Percentiles rank a stretch among this genome's conserved stretches.
Conservation (phyloP, 2,888 invertebrate species). For the Zeuzera pyrina region DNA sequence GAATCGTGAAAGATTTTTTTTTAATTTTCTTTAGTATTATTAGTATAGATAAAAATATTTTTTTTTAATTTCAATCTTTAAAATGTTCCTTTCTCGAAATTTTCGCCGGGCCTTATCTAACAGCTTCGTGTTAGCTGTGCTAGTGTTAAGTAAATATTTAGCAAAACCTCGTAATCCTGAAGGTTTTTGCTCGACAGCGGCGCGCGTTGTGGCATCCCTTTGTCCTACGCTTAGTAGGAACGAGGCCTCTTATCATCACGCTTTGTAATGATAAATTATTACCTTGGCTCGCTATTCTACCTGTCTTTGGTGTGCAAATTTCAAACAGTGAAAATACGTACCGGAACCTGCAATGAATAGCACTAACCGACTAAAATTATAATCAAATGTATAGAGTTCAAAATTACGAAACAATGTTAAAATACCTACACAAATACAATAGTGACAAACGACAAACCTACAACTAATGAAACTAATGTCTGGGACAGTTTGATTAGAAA, state of each 20-base stretch:
- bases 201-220: constrained; percentile 30
- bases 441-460: too few relatives aligned
- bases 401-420: too few relatives aligned
- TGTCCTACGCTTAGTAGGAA: constrained; percentile 37
- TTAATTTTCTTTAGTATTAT: too few relatives aligned
- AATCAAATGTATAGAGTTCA: too few relatives aligned
- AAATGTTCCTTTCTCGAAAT: not conserved
- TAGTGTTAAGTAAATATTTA: constrained; percentile 59
- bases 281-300: constrained; percentile 11
- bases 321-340: constrained; percentile 11
- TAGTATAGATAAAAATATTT: too few relatives aligned
- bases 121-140: constrained; percentile 22
- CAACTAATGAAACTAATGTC: too few relatives aligned
- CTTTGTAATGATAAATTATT: constrained; percentile 54
- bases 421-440: too few relatives aligned
- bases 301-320: constrained; percentile 10
- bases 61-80: not conserved
- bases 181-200: constrained; percentile 38
- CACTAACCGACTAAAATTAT: too few relatives aligned
- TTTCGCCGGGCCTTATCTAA: constrained; percentile 2
- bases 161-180: constrained; percentile 48
- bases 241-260: constrained; percentile 43
- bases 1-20: too few relatives aligned
- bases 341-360: too few relatives aligned
- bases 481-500: too few relatives aligned